Base-by-base conservation (phyloP, 1,140 invertebrate species). In the Pseudoatta argentina region DNA sequence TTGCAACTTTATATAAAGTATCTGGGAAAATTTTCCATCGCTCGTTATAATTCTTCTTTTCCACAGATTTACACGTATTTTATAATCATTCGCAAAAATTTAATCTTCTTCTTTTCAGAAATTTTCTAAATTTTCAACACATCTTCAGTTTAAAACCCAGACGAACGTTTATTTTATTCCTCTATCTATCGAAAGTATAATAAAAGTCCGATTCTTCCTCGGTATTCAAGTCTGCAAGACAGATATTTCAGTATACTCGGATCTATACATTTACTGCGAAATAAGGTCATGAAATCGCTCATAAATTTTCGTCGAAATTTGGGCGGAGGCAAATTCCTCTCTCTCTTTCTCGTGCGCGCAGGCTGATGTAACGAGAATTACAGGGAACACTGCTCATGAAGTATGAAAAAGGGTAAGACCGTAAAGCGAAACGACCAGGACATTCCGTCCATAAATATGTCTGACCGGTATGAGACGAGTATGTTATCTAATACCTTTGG, bases 341-440 rank as follows among this genome's bases (percentile, higher is more conserved):
- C 10, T 61, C 24, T 55, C 16, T 21, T 6, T n/a, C n/a, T 34
- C 44, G 14, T 10, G 63, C 61, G 27, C 78, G 10, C 39, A 71
- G 24, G 10, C 0, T 34, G 39, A 21, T 82, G 24, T 82, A 82
- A 82, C 24, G 21, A 83, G 39, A 73, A 73, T 83, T 72, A 75
- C 18, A 73, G 39, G n/a, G 24, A 83, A 73, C 39, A 30, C 39
- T 27, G 55, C n/a, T 83, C 57, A 63, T 83, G 39, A 63, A 83
- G 79, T 75, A 73, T 83, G 69, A 75, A 83, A 83, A 83, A 83
- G 18, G 34, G n/a, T 73, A 72, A 73, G 63, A 39, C 30, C 51
- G 24, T 61, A 73, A 82, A 73, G n/a, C 18, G 39, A 73, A 81
- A 82, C 39, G 67, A 18, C 2, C 79, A 61, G 7, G 59, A 83